These are phyloP conservation scores for Tenthredo scrophulariae DNA, from an alignment of 2,888 invertebrate species.

Conservation along the genomic window DNA sequence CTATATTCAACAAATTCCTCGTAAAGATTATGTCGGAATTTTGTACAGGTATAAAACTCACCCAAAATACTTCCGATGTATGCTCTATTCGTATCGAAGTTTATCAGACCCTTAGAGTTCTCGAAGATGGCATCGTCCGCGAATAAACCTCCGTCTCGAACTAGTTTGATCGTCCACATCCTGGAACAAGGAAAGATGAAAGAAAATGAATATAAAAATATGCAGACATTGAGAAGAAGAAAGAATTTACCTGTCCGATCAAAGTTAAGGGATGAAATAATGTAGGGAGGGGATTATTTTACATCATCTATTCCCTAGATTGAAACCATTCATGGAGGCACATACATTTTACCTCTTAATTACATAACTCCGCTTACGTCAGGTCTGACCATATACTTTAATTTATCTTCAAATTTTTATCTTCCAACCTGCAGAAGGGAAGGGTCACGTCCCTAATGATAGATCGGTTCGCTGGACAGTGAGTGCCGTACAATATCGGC, in stretches of 20 bases:
- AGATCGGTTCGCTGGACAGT: slow-evolving; percentile 27
- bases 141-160: slow-evolving; percentile 72
- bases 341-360: neutral
- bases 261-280: neutral
- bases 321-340: neutral
- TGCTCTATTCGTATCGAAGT: slow-evolving; percentile 73
- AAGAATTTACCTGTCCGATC: neutral
- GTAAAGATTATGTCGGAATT: neutral
- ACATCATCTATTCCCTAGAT: neutral
- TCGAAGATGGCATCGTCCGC: slow-evolving; percentile 74
- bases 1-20: neutral
- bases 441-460: slow-evolving; percentile 29
- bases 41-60: slow-evolving; percentile 62
- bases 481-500: slow-evolving; percentile 16
- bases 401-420: slow-evolving; percentile 12
- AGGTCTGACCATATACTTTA: neutral
- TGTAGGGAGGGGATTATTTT: neutral
- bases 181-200: slow-evolving; percentile 62
- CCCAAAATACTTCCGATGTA: slow-evolving; percentile 75
- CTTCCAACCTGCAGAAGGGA: slow-evolving; percentile 9
- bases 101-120: slow-evolving; percentile 71
- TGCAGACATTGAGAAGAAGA: too few species aligned
- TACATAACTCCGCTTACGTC: neutral
- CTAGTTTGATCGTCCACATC: slow-evolving; percentile 74
- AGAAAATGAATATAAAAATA: neutral